Percentiles rank a stretch among this genome's conserved stretches.
Conservation (phyloP, 2,113 vertebrate species). For the Oceanodroma tethys region DNA sequence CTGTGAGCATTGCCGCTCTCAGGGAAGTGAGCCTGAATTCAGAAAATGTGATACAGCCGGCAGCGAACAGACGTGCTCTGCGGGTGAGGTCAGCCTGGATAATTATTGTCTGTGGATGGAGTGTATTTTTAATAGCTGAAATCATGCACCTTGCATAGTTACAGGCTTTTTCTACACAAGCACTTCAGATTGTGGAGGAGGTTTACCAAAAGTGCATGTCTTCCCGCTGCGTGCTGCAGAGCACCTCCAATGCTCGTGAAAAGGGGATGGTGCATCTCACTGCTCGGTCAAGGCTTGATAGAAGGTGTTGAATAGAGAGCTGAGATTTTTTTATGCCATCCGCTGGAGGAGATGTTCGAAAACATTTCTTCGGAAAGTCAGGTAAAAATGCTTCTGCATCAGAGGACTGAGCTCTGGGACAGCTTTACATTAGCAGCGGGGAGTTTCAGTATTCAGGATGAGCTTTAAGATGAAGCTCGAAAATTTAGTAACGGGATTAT, state of each 20-base stretch:
- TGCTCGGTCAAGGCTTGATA: not conserved
- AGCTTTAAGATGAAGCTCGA: not conserved
- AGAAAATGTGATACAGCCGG: not conserved
- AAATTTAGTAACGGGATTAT: not conserved
- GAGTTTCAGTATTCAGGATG: not conserved
- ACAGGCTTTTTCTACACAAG: not conserved
- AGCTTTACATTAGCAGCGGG: not conserved
- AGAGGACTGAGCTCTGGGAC: not conserved
- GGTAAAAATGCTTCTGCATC: not conserved
- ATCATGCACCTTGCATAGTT: not conserved
- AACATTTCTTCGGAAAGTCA: not conserved
- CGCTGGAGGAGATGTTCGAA: not conserved
- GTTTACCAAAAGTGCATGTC: not conserved
- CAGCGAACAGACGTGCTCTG: not conserved
- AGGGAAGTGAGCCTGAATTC: not conserved
- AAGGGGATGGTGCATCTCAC: not conserved
- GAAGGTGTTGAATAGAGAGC: not conserved
- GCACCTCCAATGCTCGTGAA: not conserved
- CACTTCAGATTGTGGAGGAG: not conserved
- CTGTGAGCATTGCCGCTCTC: not conserved
- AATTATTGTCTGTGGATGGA: not conserved
- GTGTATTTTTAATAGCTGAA: conserved; percentile 22
- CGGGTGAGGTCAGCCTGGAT: not conserved
- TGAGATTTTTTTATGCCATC: not conserved
- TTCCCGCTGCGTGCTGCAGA: not conserved